These are phyloP conservation scores for Leptodactylus fuscus DNA, from an alignment of 2,113 vertebrate genomes.

Conservation along the genomic window DNA sequence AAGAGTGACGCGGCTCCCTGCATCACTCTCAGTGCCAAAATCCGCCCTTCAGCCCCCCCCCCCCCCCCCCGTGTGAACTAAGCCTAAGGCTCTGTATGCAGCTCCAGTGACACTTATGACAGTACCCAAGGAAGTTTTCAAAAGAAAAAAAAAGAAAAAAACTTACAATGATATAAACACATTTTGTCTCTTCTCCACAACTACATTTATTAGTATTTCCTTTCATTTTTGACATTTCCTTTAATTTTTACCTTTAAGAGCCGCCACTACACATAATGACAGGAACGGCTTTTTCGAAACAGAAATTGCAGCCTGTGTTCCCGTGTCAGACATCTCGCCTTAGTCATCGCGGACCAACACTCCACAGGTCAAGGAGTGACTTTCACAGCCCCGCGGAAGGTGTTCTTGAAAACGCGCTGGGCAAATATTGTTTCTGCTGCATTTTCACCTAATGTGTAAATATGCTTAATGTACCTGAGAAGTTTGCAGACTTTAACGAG, in stretches of 20 bases:
- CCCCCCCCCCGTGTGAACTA: too few relatives aligned
- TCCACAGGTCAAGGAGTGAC: conserved; percentile 27
- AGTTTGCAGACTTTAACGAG: conserved; percentile 43
- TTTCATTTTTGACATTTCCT: too few relatives aligned
- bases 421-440: conserved; percentile 24
- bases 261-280: neutral
- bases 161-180: too few relatives aligned
- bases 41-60: too few relatives aligned
- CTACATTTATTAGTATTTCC: too few relatives aligned
- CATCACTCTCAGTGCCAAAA: too few relatives aligned
- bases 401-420: conserved; percentile 16
- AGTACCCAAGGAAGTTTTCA: too few relatives aligned
- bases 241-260: neutral
- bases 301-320: neutral
- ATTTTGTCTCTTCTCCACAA: too few relatives aligned
- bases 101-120: too few relatives aligned
- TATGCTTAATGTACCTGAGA: conserved; percentile 21
- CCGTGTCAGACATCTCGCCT: neutral
- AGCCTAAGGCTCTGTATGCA: too few relatives aligned
- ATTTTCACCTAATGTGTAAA: conserved; percentile 22
- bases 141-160: too few relatives aligned
- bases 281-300: neutral
- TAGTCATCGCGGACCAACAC: neutral
- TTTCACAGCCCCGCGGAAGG: neutral
- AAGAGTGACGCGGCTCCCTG: too few relatives aligned